Conservation (phyloP, 2,888 invertebrate genomes). For the Tipula lateralis region DNA sequence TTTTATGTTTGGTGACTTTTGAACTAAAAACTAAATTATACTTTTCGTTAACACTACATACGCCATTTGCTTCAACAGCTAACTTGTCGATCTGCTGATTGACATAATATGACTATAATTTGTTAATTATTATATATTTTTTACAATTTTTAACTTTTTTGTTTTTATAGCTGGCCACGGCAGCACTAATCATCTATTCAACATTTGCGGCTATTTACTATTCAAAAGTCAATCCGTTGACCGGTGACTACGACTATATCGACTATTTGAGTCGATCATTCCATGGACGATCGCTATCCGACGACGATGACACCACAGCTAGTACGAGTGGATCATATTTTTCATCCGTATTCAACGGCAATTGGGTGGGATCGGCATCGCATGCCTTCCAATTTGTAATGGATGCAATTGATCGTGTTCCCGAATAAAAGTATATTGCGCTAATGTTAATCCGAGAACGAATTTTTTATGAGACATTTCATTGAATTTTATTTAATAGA, state of each 20-base stretch:
- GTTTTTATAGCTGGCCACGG: constrained; percentile 67
- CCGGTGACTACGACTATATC: constrained; percentile 72
- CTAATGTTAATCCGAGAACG: neutral
- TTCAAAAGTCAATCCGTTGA: constrained; percentile 78
- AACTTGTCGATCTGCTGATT: neutral
- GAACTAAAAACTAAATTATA: too few relatives aligned
- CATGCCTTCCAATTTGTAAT: constrained; percentile 47
- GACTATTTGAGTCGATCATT: constrained; percentile 56
- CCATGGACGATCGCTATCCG: constrained; percentile 58
- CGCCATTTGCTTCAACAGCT: neutral
- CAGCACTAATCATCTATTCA: constrained; percentile 73
- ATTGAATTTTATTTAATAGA: neutral
- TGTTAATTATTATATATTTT: neutral
- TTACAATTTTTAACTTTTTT: neutral
- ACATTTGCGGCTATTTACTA: constrained; percentile 82
- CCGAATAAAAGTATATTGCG: constrained; percentile 3
- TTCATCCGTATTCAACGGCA: constrained; percentile 36
- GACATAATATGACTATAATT: neutral
- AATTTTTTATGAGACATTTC: constrained; percentile 11
- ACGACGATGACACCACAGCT: constrained; percentile 40
- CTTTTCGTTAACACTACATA: neutral
- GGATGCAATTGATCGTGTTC: constrained; percentile 48
- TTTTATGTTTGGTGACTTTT: too few relatives aligned
- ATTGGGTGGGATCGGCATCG: constrained; percentile 43
- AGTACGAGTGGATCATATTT: constrained; percentile 35